Evolutionary conservation across 1,140 invertebrate species (phyloP).

Genomic region (Gonioctena quinquepunctata): DNA sequence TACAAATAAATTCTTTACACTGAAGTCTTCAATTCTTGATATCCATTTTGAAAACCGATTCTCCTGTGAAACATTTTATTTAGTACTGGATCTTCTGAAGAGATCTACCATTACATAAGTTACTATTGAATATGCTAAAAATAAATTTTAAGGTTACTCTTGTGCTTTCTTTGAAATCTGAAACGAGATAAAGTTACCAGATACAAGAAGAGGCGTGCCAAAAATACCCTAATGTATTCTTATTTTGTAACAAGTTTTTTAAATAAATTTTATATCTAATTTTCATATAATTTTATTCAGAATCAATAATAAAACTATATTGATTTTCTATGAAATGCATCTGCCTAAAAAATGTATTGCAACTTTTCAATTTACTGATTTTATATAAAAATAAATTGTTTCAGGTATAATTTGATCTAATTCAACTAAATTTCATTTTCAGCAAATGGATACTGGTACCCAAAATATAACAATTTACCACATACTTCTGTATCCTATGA

Average conservation of each 20-base stretch:
- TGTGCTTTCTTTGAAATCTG: not conserved
- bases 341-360: not conserved
- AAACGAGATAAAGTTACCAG: slow-evolving; percentile 6
- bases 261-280: slow-evolving; percentile 15
- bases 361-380: no score
- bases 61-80: not conserved
- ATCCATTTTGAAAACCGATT: not conserved
- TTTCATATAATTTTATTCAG: not conserved
- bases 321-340: not conserved
- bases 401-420: no score
- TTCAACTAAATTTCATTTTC: no score
- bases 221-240: slow-evolving; percentile 7
- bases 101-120: not conserved
- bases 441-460: no score
- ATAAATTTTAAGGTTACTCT: not conserved
- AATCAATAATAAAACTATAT: no score
- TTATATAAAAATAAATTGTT: no score
- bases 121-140: not conserved
- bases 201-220: not conserved
- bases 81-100: not conserved
- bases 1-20: slow-evolving; percentile 53
- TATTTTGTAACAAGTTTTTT: slow-evolving; percentile 7
- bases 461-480: no score
- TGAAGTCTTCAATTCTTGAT: slow-evolving; percentile 12
- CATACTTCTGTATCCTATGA: no score